Conservation (phyloP, 2,797 vertebrate species). For the Tapera naevia region DNA sequence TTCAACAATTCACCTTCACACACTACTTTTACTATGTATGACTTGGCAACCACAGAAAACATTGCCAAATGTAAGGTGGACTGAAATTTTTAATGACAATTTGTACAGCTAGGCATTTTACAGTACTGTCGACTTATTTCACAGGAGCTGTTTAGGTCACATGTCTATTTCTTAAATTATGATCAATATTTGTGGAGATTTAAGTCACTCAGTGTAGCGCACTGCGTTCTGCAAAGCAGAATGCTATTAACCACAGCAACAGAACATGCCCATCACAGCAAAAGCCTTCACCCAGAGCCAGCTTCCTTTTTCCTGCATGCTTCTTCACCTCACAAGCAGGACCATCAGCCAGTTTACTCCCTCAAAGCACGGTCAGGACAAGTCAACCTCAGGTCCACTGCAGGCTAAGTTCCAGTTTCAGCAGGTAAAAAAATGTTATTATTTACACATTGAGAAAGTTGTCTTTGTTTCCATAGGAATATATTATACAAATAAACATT, state of each 20-base stretch:
- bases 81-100: constrained; percentile 34
- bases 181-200: neutral
- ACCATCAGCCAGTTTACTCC: neutral
- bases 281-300: neutral
- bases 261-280: neutral
- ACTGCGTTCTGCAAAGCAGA: neutral
- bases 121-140: neutral
- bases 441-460: constrained; percentile 73
- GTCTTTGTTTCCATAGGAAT: constrained; percentile 64
- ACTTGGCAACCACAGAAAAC: neutral
- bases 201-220: neutral
- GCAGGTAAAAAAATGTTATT: constrained; percentile 72
- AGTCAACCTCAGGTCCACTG: neutral
- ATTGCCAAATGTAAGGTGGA: neutral
- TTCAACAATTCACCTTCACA: neutral
- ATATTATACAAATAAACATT: constrained; percentile 53
- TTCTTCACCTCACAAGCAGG: neutral
- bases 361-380: neutral
- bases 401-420: constrained; percentile 21
- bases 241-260: neutral
- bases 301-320: neutral
- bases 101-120: neutral
- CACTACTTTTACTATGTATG: neutral
- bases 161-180: neutral
- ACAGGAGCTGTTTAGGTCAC: neutral